Base-by-base conservation (phyloP, 2,113 vertebrate genomes). In the Pachyramphus minor region DNA sequence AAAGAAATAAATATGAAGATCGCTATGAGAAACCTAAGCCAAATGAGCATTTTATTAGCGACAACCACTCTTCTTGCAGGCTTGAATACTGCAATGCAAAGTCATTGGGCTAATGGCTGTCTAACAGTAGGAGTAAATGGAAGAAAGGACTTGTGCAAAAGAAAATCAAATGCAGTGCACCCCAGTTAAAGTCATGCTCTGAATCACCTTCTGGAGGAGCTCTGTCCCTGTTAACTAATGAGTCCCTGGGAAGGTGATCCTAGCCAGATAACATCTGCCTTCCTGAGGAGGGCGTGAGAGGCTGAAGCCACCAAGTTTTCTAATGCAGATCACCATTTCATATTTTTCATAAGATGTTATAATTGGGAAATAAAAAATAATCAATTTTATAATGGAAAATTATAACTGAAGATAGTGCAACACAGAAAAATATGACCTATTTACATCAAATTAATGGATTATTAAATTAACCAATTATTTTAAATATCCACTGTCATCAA, bases 401-500 rank as follows among this genome's bases (percentile, higher is more conserved):
- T 93, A 22, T 41, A 79, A 66, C 27, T 80, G 21, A 90, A 77
- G 35, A 55, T 21, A 67, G 21, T 58, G 24, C 17, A 45, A 62
- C 25, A 33, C 6, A 76, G 78, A 63, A 91, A 91, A 83, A 74
- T 69, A 33, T 14, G 1, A 87, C 76, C 31, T 41, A 72, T 60
- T 89, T 85, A 25, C 74, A 89, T 76, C 8, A 58, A 33, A 58
- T 88, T 75, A 83, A 52, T 14, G 52, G 28, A 80, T 68, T 50
- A 85, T 94, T 67, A 69, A 93, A 74, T 87, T 25, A 82, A 84
- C 19, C 68, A 63, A 63, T 62, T 67, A 67, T 94, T 91, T 94
- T 72, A 93, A 86, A 52, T 73, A 69, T 64, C 27, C 33, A 55
- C 17, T 41, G 19, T 41, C 30, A 55, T 58, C 67, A 88, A 31